phyloP scores from a whole-genome alignment of 2,888 invertebrate species.

The Orthosia gracilis region DNA sequence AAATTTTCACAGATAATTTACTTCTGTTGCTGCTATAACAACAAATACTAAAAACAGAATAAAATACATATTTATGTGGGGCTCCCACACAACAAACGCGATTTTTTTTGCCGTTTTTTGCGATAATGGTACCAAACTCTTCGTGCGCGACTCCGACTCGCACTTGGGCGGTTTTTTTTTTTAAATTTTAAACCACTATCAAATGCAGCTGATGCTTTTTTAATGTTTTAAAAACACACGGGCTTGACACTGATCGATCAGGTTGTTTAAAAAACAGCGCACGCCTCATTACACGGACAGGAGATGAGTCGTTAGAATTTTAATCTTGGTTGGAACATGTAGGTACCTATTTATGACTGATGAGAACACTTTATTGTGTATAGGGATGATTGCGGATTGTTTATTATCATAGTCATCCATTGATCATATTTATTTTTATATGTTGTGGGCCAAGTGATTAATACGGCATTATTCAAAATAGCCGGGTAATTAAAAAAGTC shows the following conservation, averaged over 20 bases:
- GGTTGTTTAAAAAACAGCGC: constrained; percentile 39
- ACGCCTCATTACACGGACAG: constrained; percentile 22
- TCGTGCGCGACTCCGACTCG: no score
- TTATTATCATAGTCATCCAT: background rate
- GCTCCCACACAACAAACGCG: no score
- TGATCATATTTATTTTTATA: background rate
- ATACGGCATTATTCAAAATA: no score
- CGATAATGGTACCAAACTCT: no score
- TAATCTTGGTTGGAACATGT: constrained; percentile 11
- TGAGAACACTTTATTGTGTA: background rate
- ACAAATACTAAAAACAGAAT: no score
- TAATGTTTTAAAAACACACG: constrained; percentile 33
- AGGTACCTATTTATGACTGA: background rate
- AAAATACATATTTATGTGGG: no score
- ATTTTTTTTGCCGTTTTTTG: no score
- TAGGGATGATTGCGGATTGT: background rate
- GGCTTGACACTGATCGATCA: constrained; percentile 54
- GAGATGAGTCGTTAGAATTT: constrained; percentile 20
- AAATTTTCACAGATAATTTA: no score
- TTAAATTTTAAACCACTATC: background rate
- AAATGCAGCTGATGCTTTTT: constrained; percentile 5
- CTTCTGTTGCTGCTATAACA: no score
- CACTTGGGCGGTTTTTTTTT: no score
- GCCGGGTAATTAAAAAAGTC: no score
- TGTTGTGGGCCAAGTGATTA: no score